A percentile compares a stretch with the other conserved stretches of the same genome.
These are phyloP conservation scores for Grapholita molesta DNA, from an alignment of 1,140 invertebrate species.

Conservation along the genomic window DNA sequence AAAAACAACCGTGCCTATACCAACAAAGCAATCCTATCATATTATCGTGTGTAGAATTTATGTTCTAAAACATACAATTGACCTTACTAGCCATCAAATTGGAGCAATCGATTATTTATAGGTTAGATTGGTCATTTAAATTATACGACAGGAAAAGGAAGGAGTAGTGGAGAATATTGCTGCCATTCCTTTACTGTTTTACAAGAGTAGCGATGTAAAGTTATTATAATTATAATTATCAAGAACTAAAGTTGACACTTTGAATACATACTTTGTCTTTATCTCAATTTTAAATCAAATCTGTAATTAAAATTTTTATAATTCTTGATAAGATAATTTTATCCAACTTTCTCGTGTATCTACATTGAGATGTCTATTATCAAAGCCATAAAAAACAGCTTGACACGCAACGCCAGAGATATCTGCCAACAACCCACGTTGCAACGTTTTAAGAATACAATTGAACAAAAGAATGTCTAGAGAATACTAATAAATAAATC, in stretches of 20 bases:
- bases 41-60: background rate
- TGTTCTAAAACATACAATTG: background rate
- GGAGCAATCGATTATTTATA: background rate
- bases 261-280: too few species aligned
- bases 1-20: background rate
- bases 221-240: too few species aligned
- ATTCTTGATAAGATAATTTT: too few species aligned
- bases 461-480: background rate
- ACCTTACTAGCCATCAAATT: background rate
- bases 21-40: background rate
- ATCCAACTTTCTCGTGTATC: too few species aligned
- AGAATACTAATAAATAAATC: conserved; percentile 12
- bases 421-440: background rate
- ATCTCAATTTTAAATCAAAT: too few species aligned
- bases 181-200: too few species aligned
- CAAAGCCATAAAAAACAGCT: background rate
- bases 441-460: background rate
- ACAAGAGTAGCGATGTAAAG: too few species aligned
- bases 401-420: background rate
- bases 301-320: too few species aligned
- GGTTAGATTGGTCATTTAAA: background rate
- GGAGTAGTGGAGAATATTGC: too few species aligned
- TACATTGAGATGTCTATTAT: too few species aligned
- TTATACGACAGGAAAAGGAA: background rate
- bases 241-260: too few species aligned